Evolutionary conservation across 2,888 invertebrate genomes (phyloP).

Genomic region (Drymonia ruficornis): DNA sequence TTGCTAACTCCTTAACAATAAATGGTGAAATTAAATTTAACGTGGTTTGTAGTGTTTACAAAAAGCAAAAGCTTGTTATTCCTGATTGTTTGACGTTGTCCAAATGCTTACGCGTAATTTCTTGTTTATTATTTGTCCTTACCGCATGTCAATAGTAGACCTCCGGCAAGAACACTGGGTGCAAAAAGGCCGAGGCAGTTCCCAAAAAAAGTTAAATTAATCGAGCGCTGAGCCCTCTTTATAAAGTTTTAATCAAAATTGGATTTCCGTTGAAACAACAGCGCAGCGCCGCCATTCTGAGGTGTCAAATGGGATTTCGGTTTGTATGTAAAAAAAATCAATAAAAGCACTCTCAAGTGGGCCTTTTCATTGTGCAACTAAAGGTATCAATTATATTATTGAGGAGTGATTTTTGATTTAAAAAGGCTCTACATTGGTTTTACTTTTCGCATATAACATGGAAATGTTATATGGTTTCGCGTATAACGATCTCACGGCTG

Average conservation of each 20-base stretch:
- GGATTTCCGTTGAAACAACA: constrained; percentile 43
- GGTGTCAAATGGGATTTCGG: constrained; percentile 36
- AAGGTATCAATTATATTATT: too few relatives aligned
- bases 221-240: constrained; percentile 44
- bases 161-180: constrained; percentile 24
- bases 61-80: too few relatives aligned
- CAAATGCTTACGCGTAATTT: background rate
- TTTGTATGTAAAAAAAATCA: background rate
- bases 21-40: too few relatives aligned
- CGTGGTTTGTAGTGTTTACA: too few relatives aligned
- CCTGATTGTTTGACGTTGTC: too few relatives aligned
- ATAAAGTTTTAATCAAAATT: constrained; percentile 65
- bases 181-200: constrained; percentile 23
- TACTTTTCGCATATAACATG: too few relatives aligned
- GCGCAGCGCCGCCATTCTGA: constrained; percentile 30
- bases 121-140: background rate
- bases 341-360: background rate
- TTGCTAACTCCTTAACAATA: too few relatives aligned
- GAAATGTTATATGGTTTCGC: too few relatives aligned
- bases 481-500: too few relatives aligned
- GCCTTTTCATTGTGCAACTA: background rate
- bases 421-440: too few relatives aligned
- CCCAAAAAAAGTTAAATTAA: constrained; percentile 65
- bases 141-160: background rate
- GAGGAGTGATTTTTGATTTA: too few relatives aligned